Evolutionary conservation across 2,797 vertebrate species (phyloP).

Genomic region (Coccyzus lansbergi): DNA sequence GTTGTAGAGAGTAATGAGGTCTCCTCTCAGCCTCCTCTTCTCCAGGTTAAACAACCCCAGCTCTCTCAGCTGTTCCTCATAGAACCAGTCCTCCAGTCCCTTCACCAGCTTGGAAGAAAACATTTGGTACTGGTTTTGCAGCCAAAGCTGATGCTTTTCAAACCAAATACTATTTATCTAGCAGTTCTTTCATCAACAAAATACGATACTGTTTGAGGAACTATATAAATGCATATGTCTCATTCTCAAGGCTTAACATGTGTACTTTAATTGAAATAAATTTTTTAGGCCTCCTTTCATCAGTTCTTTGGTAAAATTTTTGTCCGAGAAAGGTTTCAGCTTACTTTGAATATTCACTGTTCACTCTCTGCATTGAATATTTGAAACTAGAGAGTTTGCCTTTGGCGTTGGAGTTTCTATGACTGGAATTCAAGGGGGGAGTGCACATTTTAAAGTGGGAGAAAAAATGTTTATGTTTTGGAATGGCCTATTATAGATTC

Average conservation of each 20-base stretch:
- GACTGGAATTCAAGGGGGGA: background rate
- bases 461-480: background rate
- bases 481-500: background rate
- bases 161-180: too few species aligned
- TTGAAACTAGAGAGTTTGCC: background rate
- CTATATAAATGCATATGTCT: background rate
- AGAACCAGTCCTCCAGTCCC: too few species aligned
- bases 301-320: background rate
- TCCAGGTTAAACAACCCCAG: too few species aligned
- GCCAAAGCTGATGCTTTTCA: too few species aligned
- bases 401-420: background rate
- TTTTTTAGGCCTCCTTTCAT: background rate
- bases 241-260: background rate
- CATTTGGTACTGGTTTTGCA: too few species aligned
- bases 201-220: too few species aligned
- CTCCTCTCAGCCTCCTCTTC: too few species aligned
- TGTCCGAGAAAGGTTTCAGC: background rate
- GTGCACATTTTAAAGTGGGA: background rate
- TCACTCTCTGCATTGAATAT: background rate
- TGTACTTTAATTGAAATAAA: background rate
- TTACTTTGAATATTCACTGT: background rate
- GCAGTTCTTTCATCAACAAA: too few species aligned
- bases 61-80: too few species aligned
- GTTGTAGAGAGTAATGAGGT: too few species aligned
- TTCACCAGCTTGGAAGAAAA: too few species aligned